Evolutionary conservation across 37 sponge, comb jelly and placozoan genomes (phyloP), one percentile per base, ranked within the genome.

Genomic region (Axinella damicornis): DNA sequence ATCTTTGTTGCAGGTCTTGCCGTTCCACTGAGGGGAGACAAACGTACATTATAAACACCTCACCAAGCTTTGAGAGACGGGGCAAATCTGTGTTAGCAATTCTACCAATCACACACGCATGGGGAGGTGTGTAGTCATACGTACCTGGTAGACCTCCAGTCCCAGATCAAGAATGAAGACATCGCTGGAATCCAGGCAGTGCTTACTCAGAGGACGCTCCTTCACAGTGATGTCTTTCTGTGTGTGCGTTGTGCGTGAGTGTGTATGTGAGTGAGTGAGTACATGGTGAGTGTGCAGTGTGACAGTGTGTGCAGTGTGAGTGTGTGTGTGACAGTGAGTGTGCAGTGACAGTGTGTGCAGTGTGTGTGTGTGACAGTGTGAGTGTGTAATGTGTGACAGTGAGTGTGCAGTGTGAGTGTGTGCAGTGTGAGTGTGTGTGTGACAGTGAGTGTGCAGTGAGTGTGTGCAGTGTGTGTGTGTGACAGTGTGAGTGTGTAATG

Each of bases 111-210:
- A n/a, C n/a, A n/a, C n/a, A n/a, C n/a, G n/a, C n/a, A n/a, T n/a
- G n/a, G n/a, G 53, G 24, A 73, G 25, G 24, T 53, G 9, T n/a
- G 27, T 2, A 25, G 28, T 41, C 17, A 66, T 64, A 54, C 64
- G 46, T 46, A 94, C 91, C 91, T 92, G 97, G 87, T 81, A 96
- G 39, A 98, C 79, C 41, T 71, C 90, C 41, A 94, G 81, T 0
- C 99, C 99, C 55, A 90, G 69, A 66, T 98, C 99, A 35, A 98
- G 83, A 52, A 96, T 94, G 87, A 93, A 96, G 16, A 98, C 99
- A 81, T 98, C 99, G 52, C 76, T 82, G 11, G 90, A 87, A 63
- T 96, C 93, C 4, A 98, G 90, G 53, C 65, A 60, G 21, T 81
- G 57, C 79, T 89, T 94, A 60, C 38, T 79, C 54, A 90, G 78